Conservation (phyloP, 2,888 invertebrate genomes). For the Aelia acuminata region DNA sequence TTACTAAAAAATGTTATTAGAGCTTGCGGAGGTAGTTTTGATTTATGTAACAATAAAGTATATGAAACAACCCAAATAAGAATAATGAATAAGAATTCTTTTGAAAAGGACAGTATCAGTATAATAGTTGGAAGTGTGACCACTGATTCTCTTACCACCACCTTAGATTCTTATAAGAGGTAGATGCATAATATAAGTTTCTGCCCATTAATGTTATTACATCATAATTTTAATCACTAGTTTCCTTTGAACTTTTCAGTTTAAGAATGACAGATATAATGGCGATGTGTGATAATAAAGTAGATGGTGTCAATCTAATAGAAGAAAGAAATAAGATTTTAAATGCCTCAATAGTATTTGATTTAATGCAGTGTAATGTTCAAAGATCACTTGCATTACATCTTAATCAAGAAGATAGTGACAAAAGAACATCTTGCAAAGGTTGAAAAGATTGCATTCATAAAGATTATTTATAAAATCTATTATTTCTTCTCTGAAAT, state of each 20-base stretch:
- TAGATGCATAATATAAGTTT: slow-evolving; percentile 6
- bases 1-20: slow-evolving; percentile 41
- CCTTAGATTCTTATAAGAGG: slow-evolving; percentile 33
- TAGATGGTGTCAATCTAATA: slow-evolving; percentile 45
- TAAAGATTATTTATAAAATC: background rate
- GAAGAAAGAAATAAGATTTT: slow-evolving; percentile 76
- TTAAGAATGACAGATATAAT: slow-evolving; percentile 58
- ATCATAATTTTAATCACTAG: background rate
- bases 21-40: slow-evolving; percentile 50
- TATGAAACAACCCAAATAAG: background rate
- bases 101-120: background rate
- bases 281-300: slow-evolving; percentile 58
- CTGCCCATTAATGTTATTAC: background rate
- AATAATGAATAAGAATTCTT: slow-evolving; percentile 31
- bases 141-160: background rate
- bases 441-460: slow-evolving; percentile 69
- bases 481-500: background rate
- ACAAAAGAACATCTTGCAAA: slow-evolving; percentile 72
- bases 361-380: slow-evolving; percentile 78
- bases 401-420: slow-evolving; percentile 68
- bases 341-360: slow-evolving; percentile 77
- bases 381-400: slow-evolving; percentile 75
- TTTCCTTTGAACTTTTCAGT: slow-evolving; percentile 46
- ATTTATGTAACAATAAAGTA: background rate
- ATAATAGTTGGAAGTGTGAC: slow-evolving; percentile 43